Conservation (phyloP, 2,113 vertebrate species). For the Sorex araneus region DNA sequence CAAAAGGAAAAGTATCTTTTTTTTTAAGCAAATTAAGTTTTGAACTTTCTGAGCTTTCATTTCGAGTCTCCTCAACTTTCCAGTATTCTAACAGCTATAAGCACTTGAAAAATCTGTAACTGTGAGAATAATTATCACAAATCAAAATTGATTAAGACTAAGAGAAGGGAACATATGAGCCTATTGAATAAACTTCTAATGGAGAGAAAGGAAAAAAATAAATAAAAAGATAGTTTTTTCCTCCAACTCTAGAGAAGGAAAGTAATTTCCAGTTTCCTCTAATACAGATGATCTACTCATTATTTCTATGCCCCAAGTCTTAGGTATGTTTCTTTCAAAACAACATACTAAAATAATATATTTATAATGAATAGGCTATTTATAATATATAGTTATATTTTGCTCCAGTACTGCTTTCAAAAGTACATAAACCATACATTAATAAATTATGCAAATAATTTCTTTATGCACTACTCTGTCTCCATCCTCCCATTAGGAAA, state of each 20-base stretch:
- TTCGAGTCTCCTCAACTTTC: not conserved
- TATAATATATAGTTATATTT: not conserved
- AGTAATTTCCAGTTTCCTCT: not conserved
- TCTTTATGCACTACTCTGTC: not conserved
- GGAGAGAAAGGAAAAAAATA: conserved; percentile 64
- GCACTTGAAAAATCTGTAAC: conserved; percentile 43
- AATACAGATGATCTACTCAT: not conserved
- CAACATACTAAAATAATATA: conserved; percentile 9
- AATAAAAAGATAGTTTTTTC: conserved; percentile 14
- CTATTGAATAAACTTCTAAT: conserved; percentile 29
- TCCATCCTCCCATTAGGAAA: conserved; percentile 1
- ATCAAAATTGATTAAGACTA: conserved; percentile 73
- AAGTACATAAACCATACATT: conserved; percentile 26
- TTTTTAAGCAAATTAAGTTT: not conserved
- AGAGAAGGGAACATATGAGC: conserved; percentile 57
- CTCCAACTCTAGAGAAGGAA: not conserved
- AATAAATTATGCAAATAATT: conserved; percentile 46
- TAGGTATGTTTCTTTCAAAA: conserved; percentile 4
- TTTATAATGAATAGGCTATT: not conserved
- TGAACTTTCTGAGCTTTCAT: not conserved
- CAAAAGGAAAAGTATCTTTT: not conserved
- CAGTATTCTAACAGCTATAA: conserved; percentile 52
- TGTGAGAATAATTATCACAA: conserved; percentile 48
- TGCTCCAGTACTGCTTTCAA: not conserved
- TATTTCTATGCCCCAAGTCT: not conserved